Conservation (phyloP, 1,140 invertebrate genomes). For the Drosophila erecta region DNA sequence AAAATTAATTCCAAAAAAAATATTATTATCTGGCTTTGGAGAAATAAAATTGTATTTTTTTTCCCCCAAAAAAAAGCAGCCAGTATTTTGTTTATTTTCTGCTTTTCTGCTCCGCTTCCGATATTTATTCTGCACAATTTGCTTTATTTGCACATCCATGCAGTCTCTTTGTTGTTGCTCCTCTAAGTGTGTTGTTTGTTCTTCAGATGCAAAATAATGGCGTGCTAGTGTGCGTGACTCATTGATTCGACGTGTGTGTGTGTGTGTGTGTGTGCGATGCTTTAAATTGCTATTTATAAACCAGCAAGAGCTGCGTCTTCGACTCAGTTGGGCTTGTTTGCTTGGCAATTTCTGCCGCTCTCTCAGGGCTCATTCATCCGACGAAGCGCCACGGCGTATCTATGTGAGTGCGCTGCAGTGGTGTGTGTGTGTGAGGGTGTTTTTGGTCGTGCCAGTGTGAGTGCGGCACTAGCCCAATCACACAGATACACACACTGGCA, state of each 20-base stretch:
- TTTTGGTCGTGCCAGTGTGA: not conserved
- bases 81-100: conserved; percentile 66
- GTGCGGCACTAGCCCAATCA: conserved; percentile 8
- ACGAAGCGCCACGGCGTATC: conserved; percentile 43
- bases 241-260: conserved; percentile 3
- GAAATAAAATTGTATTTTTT: not conserved
- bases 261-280: conserved; percentile 29
- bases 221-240: conserved; percentile 29
- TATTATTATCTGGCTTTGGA: not conserved
- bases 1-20: not conserved
- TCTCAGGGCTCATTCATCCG: conserved; percentile 58
- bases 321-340: conserved; percentile 38
- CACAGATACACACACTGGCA: conserved; percentile 22
- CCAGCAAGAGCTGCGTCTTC: conserved; percentile 38
- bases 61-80: conserved; percentile 27
- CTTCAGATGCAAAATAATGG: conserved; percentile 14
- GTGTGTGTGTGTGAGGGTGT: conserved; percentile 7
- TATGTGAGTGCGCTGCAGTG: conserved; percentile 8
- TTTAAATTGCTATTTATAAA: conserved; percentile 75
- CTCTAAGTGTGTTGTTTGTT: conserved; percentile 7
- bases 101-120: conserved; percentile 25
- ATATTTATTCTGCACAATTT: conserved; percentile 54
- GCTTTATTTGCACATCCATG: conserved; percentile 39
- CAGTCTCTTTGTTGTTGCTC: conserved; percentile 5
- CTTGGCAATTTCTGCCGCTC: conserved; percentile 46